Evolutionary conservation across 2,113 vertebrate species (phyloP).

Genomic region (Macrotis lagotis): DNA sequence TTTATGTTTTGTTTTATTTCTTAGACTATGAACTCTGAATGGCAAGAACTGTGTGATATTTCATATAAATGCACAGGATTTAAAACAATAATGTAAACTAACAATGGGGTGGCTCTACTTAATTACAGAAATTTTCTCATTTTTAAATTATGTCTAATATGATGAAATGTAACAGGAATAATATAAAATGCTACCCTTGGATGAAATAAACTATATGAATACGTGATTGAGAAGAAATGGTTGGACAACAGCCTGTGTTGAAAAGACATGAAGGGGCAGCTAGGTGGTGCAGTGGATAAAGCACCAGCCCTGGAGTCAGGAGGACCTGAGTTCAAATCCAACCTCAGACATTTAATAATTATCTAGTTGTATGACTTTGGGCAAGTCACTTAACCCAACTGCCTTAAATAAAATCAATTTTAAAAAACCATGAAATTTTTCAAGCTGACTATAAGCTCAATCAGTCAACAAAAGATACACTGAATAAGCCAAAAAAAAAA

Average conservation of each 20-base stretch:
- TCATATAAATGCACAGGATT: neutral
- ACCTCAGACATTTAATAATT: no score
- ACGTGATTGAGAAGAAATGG: neutral
- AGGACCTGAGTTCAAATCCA: no score
- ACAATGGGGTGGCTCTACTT: constrained; percentile 4
- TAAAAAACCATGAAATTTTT: no score
- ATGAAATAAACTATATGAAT: neutral
- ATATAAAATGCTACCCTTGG: neutral
- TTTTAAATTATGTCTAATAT: neutral
- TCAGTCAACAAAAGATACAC: neutral
- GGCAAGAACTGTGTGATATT: constrained; percentile 1
- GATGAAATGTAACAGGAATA: neutral
- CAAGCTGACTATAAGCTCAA: neutral
- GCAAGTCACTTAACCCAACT: no score
- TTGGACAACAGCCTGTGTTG: neutral
- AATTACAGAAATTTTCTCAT: constrained; percentile 20
- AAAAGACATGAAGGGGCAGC: no score
- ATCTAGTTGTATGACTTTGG: no score
- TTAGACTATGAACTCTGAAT: constrained; percentile 38
- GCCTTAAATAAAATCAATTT: no score
- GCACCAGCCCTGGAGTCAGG: no score
- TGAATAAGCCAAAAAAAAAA: neutral
- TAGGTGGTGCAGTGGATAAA: no score
- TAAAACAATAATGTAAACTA: constrained; percentile 48
- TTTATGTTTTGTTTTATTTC: constrained; percentile 27